A percentile compares a stretch with the other conserved stretches of the same genome.
Evolutionary conservation across 2,888 invertebrate genomes (phyloP).

Genomic region (Dryocosmus kuriphilus): DNA sequence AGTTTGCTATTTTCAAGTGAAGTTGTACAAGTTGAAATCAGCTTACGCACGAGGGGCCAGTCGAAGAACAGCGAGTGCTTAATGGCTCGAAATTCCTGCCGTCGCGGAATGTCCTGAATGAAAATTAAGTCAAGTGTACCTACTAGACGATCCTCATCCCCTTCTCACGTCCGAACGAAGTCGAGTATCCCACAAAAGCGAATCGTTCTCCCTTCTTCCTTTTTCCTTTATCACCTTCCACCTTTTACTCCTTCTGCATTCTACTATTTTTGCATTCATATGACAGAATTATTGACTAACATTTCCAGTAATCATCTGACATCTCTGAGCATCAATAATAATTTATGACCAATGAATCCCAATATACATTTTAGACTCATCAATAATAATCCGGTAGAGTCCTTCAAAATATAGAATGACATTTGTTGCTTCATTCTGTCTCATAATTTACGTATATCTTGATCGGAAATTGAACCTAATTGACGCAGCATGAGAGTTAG

Average conservation of each 20-base stretch:
- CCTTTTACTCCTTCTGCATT: neutral
- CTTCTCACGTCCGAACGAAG: constrained; percentile 48
- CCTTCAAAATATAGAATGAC: neutral
- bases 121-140: constrained; percentile 72
- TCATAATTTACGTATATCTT: neutral
- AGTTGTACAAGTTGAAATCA: constrained; percentile 49
- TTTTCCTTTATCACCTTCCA: neutral
- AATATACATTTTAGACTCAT: constrained; percentile 7
- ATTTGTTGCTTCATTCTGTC: neutral
- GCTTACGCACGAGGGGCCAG: constrained; percentile 63
- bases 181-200: constrained; percentile 50
- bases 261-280: constrained; percentile 26
- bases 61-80: constrained; percentile 75
- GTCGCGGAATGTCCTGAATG: constrained; percentile 74
- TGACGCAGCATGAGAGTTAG: neutral
- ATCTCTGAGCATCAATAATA: constrained; percentile 1
- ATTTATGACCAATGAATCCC: constrained; percentile 19
- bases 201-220: constrained; percentile 32
- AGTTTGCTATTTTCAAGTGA: constrained; percentile 13
- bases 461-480: neutral
- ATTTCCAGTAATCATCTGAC: constrained; percentile 10
- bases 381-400: neutral
- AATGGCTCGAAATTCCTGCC: constrained; percentile 75
- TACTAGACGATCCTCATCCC: constrained; percentile 48
- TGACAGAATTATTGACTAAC: constrained; percentile 28